A percentile compares a stretch with the other conserved stretches of the same genome.
Evolutionary conservation across 1,140 invertebrate genomes (phyloP).

Genomic region (Philopotamus ludificatus): DNA sequence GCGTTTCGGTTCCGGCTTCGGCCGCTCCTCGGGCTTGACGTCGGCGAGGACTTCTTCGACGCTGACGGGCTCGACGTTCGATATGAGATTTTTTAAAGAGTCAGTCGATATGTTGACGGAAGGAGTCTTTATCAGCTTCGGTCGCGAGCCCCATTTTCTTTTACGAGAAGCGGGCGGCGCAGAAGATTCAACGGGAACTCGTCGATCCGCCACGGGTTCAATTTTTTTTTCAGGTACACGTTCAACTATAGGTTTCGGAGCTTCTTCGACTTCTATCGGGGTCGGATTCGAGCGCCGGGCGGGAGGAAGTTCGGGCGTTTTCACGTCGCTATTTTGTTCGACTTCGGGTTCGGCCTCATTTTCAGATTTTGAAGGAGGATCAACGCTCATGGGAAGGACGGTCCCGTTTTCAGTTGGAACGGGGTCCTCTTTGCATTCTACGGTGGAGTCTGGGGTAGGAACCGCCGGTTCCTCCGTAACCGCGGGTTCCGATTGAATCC

Average conservation of each 20-base stretch:
- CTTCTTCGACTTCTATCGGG: not conserved
- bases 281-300: too few species aligned
- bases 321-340: too few species aligned
- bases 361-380: too few species aligned
- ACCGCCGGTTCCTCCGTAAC: too few species aligned
- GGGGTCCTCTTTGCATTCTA: not conserved
- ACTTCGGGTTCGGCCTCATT: too few species aligned
- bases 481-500: too few species aligned
- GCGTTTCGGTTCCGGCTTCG: slow-evolving; percentile 30
- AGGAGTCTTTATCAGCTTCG: slow-evolving; percentile 51
- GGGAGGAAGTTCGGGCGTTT: slow-evolving; percentile 1
- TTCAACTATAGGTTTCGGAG: not conserved
- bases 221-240: not conserved
- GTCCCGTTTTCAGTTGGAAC: not conserved
- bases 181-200: not conserved
- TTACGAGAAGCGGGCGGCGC: slow-evolving; percentile 41
- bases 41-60: slow-evolving; percentile 56
- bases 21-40: slow-evolving; percentile 49
- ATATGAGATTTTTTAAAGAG: slow-evolving; percentile 59
- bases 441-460: not conserved
- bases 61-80: slow-evolving; percentile 56
- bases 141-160: slow-evolving; percentile 52
- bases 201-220: not conserved
- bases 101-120: slow-evolving; percentile 61
- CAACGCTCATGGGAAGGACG: too few species aligned